A percentile compares a stretch with the other conserved stretches of the same genome.
These are phyloP conservation scores for Apotomis turbidana DNA, from an alignment of 2,888 invertebrate genomes.

Conservation along the genomic window DNA sequence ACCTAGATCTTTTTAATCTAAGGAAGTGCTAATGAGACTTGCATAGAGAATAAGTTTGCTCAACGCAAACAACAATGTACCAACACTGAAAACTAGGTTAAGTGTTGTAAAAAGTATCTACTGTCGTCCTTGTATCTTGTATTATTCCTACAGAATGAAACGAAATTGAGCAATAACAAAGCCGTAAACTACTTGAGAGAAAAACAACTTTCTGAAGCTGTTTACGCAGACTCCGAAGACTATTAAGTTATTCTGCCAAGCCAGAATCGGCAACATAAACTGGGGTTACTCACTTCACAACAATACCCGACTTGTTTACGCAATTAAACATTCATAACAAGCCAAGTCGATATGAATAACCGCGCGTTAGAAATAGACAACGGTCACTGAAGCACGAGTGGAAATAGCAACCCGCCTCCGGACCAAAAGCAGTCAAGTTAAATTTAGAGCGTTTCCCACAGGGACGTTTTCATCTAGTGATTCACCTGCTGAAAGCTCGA, in stretches of 20 bases:
- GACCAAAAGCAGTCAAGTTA: slow-evolving; percentile 83
- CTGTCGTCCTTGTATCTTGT: not conserved
- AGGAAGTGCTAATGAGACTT: too few relatives aligned
- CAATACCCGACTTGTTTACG: slow-evolving; percentile 37
- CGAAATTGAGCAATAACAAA: slow-evolving; percentile 19
- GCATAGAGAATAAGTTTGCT: too few relatives aligned
- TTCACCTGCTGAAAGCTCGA: slow-evolving; percentile 83
- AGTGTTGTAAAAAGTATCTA: not conserved
- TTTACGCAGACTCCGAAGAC: slow-evolving; percentile 17
- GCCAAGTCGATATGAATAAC: slow-evolving; percentile 64
- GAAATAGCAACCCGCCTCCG: slow-evolving; percentile 82
- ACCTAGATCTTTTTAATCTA: too few relatives aligned
- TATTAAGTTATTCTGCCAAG: slow-evolving; percentile 19
- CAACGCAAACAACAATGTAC: too few relatives aligned
- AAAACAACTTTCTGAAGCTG: slow-evolving; percentile 23
- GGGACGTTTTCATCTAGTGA: slow-evolving; percentile 80
- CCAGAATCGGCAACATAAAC: slow-evolving; percentile 22
- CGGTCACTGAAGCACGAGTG: slow-evolving; percentile 71
- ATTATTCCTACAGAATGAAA: not conserved
- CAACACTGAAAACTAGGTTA: not conserved
- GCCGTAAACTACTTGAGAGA: slow-evolving; percentile 11
- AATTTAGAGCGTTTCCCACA: slow-evolving; percentile 76
- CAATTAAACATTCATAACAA: slow-evolving; percentile 58
- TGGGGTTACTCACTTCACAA: slow-evolving; percentile 27
- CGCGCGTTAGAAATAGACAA: slow-evolving; percentile 73